Conservation (phyloP, 2,797 vertebrate genomes). For the Steatocranus sp. region DNA sequence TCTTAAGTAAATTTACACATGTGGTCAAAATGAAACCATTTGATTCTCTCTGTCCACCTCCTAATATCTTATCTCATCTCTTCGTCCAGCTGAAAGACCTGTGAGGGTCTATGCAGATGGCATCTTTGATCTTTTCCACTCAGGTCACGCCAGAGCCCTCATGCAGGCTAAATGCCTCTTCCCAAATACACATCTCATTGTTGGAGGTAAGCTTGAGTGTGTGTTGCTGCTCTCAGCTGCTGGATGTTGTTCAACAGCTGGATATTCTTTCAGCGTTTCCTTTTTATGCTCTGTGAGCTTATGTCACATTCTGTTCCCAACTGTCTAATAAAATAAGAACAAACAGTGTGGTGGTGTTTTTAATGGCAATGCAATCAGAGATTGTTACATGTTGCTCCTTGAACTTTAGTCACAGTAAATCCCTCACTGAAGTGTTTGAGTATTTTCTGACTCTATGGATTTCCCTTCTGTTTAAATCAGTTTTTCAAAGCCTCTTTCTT, state of each 20-base stretch:
- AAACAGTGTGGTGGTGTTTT: neutral
- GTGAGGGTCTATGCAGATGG: conserved; percentile 97
- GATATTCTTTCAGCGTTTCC: neutral
- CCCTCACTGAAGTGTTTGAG: neutral
- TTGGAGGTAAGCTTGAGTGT: conserved; percentile 80
- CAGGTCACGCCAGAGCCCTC: conserved; percentile 93
- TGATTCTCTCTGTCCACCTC: neutral
- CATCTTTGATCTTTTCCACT: conserved; percentile 98
- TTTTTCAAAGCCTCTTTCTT: neutral
- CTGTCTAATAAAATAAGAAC: neutral
- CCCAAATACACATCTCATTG: conserved; percentile 96
- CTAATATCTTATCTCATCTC: neutral
- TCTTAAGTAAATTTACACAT: neutral
- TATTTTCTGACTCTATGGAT: neutral
- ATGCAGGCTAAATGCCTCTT: conserved; percentile 99
- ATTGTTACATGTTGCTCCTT: neutral
- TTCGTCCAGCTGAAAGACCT: conserved; percentile 80
- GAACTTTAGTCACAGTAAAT: neutral
- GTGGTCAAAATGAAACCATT: neutral
- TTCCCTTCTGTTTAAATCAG: neutral
- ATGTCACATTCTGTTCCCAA: neutral
- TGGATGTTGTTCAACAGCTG: neutral
- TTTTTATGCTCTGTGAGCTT: neutral
- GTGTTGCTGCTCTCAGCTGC: neutral
- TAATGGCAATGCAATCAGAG: neutral